These are phyloP conservation scores for Geophilus truncorum DNA, from an alignment of 2,888 invertebrate species.

Conservation along the genomic window DNA sequence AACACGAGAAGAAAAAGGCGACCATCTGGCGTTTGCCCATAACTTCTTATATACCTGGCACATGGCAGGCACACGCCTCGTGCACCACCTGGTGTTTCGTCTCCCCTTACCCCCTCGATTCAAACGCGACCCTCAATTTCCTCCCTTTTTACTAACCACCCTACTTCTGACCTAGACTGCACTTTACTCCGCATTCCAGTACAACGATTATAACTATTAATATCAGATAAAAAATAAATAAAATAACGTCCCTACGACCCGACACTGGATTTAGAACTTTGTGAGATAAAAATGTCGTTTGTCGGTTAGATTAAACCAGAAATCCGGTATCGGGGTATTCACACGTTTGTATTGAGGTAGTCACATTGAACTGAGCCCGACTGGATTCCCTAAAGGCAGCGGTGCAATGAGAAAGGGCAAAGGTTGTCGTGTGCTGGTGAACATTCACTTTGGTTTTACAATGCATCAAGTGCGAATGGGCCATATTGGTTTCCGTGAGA, in stretches of 20 bases:
- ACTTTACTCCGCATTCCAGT: slow-evolving; percentile 3
- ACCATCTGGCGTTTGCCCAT: not conserved
- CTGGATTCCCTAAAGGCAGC: not conserved
- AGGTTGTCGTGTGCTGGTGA: not conserved
- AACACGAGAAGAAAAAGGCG: not conserved
- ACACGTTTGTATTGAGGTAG: not conserved
- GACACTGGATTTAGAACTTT: not conserved
- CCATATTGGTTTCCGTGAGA: not conserved
- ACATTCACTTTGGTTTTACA: not conserved
- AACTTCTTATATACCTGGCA: slow-evolving; percentile 25
- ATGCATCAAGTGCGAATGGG: not conserved
- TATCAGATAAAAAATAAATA: not conserved
- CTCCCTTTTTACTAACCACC: not conserved
- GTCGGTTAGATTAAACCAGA: not conserved
- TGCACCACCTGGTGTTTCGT: slow-evolving; percentile 8
- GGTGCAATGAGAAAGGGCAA: not conserved
- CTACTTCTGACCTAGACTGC: slow-evolving; percentile 8
- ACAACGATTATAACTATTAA: not conserved
- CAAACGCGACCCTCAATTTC: not conserved
- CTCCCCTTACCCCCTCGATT: not conserved
- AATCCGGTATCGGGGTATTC: not conserved
- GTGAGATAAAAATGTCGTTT: not conserved
- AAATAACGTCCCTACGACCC: not conserved
- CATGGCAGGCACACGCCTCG: slow-evolving; percentile 33
- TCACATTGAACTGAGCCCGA: not conserved